These are phyloP conservation scores for Ornithorhynchus anatinus DNA, from an alignment of 2,113 vertebrate genomes.

Conservation along the genomic window DNA sequence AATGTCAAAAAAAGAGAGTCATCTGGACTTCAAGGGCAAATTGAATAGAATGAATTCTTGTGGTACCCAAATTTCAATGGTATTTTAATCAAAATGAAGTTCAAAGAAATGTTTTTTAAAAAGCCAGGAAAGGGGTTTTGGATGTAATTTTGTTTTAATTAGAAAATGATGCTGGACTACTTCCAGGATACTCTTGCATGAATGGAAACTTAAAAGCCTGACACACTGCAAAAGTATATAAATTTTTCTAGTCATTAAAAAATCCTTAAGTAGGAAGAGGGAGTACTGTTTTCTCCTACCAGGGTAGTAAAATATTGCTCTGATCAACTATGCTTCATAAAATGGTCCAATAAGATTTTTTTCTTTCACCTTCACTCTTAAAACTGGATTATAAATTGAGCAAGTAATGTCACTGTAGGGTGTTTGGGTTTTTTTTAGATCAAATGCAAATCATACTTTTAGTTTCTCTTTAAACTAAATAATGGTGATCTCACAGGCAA, in stretches of 20 bases:
- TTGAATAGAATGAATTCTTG: neutral
- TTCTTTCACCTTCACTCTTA: conserved; percentile 2
- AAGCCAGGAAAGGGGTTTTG: neutral
- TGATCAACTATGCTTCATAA: neutral
- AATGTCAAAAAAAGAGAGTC: neutral
- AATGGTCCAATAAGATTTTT: neutral
- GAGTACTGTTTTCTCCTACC: neutral
- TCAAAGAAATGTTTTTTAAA: conserved; percentile 8
- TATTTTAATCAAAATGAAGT: neutral
- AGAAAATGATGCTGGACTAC: neutral
- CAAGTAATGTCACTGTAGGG: neutral
- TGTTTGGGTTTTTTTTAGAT: neutral
- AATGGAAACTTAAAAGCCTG: neutral
- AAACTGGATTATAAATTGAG: neutral
- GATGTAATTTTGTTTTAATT: neutral
- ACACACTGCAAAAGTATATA: no score
- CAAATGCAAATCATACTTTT: no score
- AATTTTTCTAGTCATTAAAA: neutral
- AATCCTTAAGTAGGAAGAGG: neutral
- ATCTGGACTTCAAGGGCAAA: neutral
- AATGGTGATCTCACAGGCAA: no score
- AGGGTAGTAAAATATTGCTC: neutral
- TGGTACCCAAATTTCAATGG: neutral
- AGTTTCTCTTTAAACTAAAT: no score
- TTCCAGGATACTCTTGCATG: neutral